Conservation (phyloP, 2,113 vertebrate genomes). For the Gulo gulo region DNA sequence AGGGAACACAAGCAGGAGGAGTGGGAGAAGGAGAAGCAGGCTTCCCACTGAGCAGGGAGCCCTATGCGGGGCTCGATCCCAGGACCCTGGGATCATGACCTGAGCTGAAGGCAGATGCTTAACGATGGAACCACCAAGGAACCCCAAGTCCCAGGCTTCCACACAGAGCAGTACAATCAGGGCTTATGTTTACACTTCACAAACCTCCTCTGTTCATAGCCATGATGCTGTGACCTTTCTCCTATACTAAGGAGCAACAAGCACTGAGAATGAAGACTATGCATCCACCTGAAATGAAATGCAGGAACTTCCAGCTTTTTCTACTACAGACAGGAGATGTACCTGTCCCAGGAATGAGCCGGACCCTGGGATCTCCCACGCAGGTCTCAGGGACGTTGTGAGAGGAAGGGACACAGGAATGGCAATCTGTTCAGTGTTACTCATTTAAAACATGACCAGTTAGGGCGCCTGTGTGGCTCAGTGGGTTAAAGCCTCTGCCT, state of each 20-base stretch:
- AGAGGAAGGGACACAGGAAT: not conserved
- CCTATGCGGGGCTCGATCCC: no score
- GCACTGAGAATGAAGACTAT: not conserved
- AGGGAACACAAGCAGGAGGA: no score
- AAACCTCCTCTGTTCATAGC: conserved; percentile 47
- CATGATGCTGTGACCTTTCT: not conserved
- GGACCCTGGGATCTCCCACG: not conserved
- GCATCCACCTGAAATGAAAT: conserved; percentile 5
- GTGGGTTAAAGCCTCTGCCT: no score
- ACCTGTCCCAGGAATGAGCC: not conserved
- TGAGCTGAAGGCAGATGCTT: no score
- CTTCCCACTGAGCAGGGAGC: no score
- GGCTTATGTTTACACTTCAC: conserved; percentile 45
- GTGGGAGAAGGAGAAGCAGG: no score
- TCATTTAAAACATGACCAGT: not conserved
- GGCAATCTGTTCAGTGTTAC: not conserved
- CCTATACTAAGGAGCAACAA: not conserved
- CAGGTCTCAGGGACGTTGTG: not conserved
- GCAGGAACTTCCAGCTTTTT: not conserved
- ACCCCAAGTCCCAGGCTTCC: not conserved
- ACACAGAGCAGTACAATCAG: conserved; percentile 42
- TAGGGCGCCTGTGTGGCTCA: not conserved
- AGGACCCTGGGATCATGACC: no score
- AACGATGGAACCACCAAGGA: no score
- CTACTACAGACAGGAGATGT: not conserved